A percentile compares a stretch with the other conserved stretches of the same genome.
Conservation (phyloP, 2,113 vertebrate genomes). For the Anoura caudifer region DNA sequence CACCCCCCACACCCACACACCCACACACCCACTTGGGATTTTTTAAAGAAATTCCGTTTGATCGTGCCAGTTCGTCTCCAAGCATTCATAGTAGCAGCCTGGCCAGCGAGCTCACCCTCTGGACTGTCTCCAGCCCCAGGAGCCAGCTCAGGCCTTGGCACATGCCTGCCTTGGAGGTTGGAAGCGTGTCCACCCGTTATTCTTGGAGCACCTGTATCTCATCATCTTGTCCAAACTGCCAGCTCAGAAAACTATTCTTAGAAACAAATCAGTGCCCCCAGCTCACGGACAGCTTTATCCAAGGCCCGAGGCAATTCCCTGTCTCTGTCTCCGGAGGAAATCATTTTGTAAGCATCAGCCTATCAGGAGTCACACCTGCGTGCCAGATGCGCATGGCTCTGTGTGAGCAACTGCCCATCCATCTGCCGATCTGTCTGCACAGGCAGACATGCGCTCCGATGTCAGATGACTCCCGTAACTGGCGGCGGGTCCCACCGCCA, state of each 20-base stretch:
- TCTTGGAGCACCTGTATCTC: neutral
- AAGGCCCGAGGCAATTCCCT: neutral
- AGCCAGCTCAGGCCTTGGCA: neutral
- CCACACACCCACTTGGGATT: neutral
- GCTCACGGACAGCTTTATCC: neutral
- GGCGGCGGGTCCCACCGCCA: neutral
- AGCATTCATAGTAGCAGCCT: neutral
- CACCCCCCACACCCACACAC: too few relatives aligned
- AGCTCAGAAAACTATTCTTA: neutral
- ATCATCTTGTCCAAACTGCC: neutral
- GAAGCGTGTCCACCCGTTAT: neutral
- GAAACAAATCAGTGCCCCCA: neutral
- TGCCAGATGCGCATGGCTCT: conserved; percentile 63
- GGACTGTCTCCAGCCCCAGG: neutral
- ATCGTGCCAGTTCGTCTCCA: neutral
- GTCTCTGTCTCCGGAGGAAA: neutral
- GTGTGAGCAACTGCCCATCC: conserved; percentile 26
- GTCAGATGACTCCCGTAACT: conserved; percentile 1
- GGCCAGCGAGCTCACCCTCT: too few relatives aligned
- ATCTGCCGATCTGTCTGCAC: conserved; percentile 36
- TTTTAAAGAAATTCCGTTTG: neutral
- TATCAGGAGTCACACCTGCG: conserved; percentile 30
- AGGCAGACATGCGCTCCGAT: neutral
- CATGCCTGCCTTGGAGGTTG: neutral
- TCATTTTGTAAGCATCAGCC: conserved; percentile 4